phyloP scores from a whole-genome alignment of 2,113 vertebrate species.

The Neopipo cinnamomea region DNA sequence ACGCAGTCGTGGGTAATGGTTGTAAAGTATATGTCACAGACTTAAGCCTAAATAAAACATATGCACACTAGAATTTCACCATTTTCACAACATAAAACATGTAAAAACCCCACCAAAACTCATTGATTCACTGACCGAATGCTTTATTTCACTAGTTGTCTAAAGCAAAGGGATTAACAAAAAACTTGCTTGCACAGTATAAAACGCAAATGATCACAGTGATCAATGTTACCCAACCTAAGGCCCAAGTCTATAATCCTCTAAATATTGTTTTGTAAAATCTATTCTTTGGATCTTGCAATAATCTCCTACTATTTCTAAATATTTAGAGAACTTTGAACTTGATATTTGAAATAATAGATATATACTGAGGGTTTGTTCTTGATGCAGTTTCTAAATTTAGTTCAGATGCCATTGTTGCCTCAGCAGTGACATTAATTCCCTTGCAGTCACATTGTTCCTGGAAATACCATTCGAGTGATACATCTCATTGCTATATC shows the following conservation, averaged over 20 bases:
- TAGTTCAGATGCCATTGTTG: background rate
- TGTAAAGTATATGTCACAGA: background rate
- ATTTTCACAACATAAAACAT: background rate
- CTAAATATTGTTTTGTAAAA: background rate
- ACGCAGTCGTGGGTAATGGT: background rate
- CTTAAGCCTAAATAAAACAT: background rate
- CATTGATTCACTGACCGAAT: background rate
- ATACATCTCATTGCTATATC: background rate
- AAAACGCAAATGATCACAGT: background rate
- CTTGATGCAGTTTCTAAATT: background rate
- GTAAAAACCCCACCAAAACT: accelerated
- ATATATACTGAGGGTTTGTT: background rate
- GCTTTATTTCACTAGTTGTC: background rate
- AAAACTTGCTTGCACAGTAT: background rate
- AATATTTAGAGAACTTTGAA: background rate
- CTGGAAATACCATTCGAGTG: background rate
- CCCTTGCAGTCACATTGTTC: background rate
- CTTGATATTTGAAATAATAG: background rate
- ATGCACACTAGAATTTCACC: background rate
- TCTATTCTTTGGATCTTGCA: background rate
- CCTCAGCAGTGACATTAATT: background rate
- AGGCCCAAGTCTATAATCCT: background rate
- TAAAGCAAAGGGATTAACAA: background rate
- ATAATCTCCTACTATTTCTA: background rate
- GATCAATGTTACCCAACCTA: background rate